Percentiles rank a stretch among this genome's conserved stretches.
phyloP scores from a whole-genome alignment of 2,888 invertebrate species.

The Tortrix viridana region DNA sequence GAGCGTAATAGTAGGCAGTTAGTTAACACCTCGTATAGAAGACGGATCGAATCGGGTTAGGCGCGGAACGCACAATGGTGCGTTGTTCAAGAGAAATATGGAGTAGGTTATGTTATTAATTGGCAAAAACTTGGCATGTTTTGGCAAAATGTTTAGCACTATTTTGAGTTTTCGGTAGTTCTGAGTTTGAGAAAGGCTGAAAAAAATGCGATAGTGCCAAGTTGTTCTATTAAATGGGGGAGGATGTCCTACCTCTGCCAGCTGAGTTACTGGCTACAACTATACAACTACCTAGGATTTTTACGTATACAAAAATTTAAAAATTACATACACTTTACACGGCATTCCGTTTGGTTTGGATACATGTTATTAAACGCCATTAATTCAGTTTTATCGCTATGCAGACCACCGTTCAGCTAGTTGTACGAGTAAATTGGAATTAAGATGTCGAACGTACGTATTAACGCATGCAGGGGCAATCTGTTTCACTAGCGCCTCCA shows the following conservation, averaged over 20 bases:
- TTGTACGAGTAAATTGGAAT: slow-evolving; percentile 49
- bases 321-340: too few relatives aligned
- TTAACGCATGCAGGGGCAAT: slow-evolving; percentile 50
- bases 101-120: slow-evolving; percentile 44
- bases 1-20: slow-evolving; percentile 45
- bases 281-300: too few relatives aligned
- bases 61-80: slow-evolving; percentile 47
- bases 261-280: too few relatives aligned
- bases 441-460: slow-evolving; percentile 43
- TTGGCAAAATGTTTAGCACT: too few relatives aligned
- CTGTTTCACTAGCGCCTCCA: slow-evolving; percentile 46
- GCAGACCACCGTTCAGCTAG: slow-evolving; percentile 59
- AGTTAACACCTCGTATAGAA: slow-evolving; percentile 40
- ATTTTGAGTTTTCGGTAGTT: too few relatives aligned
- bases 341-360: background rate
- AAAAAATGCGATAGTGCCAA: too few relatives aligned
- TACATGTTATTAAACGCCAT: slow-evolving; percentile 53
- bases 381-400: slow-evolving; percentile 61
- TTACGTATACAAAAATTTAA: too few relatives aligned
- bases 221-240: too few relatives aligned
- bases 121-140: background rate
- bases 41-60: slow-evolving; percentile 48
- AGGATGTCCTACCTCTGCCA: too few relatives aligned
- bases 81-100: slow-evolving; percentile 43
- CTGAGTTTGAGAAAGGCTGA: too few relatives aligned